Conservation (phyloP, 2,797 vertebrate species). For the Gallirallus australis region DNA sequence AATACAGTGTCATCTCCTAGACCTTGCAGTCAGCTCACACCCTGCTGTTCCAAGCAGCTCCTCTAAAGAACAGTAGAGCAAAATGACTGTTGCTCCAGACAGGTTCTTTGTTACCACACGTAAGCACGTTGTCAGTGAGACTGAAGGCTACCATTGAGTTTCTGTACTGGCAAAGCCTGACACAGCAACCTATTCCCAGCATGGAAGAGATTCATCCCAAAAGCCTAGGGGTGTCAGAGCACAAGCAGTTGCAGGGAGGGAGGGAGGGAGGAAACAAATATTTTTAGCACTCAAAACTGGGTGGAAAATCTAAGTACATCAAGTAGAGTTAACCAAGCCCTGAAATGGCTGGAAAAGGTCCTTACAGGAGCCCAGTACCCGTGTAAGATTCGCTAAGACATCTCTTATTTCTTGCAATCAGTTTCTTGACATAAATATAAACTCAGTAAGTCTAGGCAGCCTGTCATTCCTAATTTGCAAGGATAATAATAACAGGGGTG, state of each 20-base stretch:
- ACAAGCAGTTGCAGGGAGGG: neutral
- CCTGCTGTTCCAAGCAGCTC: neutral
- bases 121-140: neutral
- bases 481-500: conserved; percentile 3
- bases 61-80: neutral
- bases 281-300: neutral
- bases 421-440: conserved; percentile 62
- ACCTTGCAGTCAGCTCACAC: neutral
- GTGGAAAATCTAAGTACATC: neutral
- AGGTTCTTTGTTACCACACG: neutral
- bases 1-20: neutral
- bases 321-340: neutral
- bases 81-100: neutral
- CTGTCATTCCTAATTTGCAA: conserved; percentile 64
- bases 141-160: accelerated
- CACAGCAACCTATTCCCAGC: neutral
- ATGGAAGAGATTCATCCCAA: neutral
- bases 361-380: neutral
- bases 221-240: neutral
- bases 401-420: conserved; percentile 35
- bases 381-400: neutral
- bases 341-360: neutral
- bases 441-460: conserved; percentile 29
- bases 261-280: neutral
- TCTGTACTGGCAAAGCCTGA: neutral